Base-by-base conservation (phyloP, 2,797 vertebrate species). In the Cirrhinus molitorella region DNA sequence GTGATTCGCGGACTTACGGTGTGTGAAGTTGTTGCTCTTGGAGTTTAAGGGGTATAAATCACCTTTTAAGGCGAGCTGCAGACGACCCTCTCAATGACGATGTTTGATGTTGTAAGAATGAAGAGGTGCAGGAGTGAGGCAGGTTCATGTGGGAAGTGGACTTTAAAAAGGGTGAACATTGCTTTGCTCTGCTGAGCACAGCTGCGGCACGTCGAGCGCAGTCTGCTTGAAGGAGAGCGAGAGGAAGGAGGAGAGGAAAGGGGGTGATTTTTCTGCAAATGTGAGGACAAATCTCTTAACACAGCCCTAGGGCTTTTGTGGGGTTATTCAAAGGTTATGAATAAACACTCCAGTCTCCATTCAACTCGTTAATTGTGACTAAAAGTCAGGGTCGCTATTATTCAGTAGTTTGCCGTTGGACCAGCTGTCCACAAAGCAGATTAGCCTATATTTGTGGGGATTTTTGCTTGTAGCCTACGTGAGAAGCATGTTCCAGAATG, bases 151-250 rank as follows among this genome's bases (percentile, higher is more conserved):
- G 81, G 88, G 82, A 85, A 67, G 85, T 81, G 67, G 74, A 85
- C 77, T 86, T 83, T 83, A 65, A 85, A 84, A 82, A 76, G 72
- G 67, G 77, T 79, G 85, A 88, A 81, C 82, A 74, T 83, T 45
- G 81, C 79, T 74, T 83, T 85, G 87, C 87, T 88, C 87, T 81
- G 80, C 53, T 87, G 70, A 81, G 49, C 89, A 88, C 85, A 90
- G 85, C 88, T 89, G 86, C n/a, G 70, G 76, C 87, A 85, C 21
- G 65, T 87, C 79, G 77, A 86, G 74, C 57, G 34, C 70, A 79
- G 80, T 85, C 80, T 45, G 49, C 77, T 86, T 66, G 40, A 72
- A 84, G 83, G 43, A 81, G 75, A 71, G 67, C 67, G 66, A 57
- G 3, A 57, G 55, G 68, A 84, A 83, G 25, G 72, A 71, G 72